Percentiles rank a stretch among this genome's conserved stretches.
Evolutionary conservation across 2,113 vertebrate species (phyloP).

Genomic region (Alaudala cheleensis): DNA sequence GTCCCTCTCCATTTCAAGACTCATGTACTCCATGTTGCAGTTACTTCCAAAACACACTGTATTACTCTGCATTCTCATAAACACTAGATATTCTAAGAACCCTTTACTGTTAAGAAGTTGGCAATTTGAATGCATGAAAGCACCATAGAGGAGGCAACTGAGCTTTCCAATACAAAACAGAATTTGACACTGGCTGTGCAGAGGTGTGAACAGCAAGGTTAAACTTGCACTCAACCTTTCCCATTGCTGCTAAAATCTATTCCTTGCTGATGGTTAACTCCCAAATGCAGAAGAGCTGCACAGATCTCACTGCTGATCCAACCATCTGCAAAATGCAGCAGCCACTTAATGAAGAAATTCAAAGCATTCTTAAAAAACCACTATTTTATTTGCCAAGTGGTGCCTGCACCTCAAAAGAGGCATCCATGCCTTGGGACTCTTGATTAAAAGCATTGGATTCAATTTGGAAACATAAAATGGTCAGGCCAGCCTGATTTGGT

Average conservation of each 20-base stretch:
- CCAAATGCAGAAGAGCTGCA: conserved; percentile 19
- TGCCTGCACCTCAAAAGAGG: neutral
- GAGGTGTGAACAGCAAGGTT: neutral
- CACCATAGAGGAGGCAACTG: accelerated
- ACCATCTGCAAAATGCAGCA: conserved; percentile 20
- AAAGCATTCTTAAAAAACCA: neutral
- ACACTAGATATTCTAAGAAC: neutral
- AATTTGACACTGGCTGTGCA: neutral
- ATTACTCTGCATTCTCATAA: neutral
- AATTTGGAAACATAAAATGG: neutral
- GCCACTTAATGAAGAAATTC: neutral
- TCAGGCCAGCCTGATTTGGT: neutral
- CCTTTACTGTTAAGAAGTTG: neutral
- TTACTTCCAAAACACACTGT: neutral
- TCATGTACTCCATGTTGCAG: neutral
- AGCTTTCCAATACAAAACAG: neutral
- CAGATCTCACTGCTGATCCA: neutral
- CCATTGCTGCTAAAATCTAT: neutral
- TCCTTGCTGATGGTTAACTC: neutral
- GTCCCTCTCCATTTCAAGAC: neutral
- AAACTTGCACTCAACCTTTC: neutral
- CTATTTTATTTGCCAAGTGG: neutral
- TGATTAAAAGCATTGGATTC: neutral
- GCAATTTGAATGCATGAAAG: neutral
- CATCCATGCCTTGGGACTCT: neutral